Base-by-base conservation (phyloP, 2,797 vertebrate species). In the Nannoperca obscura region DNA sequence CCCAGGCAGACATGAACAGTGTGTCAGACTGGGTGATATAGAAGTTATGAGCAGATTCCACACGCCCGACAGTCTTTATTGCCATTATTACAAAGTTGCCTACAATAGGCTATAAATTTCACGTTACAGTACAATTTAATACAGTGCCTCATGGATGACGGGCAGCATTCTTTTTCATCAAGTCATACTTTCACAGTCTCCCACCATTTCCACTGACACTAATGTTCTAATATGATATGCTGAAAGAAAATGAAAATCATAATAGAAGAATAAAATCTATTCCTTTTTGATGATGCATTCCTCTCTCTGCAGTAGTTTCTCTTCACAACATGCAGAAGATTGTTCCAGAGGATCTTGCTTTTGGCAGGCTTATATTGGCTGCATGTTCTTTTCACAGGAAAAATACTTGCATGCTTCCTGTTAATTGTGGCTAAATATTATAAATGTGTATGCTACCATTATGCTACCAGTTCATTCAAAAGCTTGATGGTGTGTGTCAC, bases 101-200 rank as follows among this genome's bases (percentile, higher is more conserved):
- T 1, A 82, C 75, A 78, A 88, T 64, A 63, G 73, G 74, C 84
- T 71, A 38, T 86, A 81, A 90, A 89, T 90, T 85, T 83, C 78
- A 87, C n/a, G 24, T 82, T 89, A 67, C 70, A 36, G 74, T 71
- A 46, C 72, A 70, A 42, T 86, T 84, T 72, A 86, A 86, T 82
- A 74, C 76, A 78, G 72, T 19, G 53, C 34, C 55, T 32, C 54
- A 15, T 49, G 49, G 78, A 82, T 86, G 85, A 84, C 76, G 78
- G 76, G 62, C 78, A 22, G 69, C 80, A 59, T 88, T 88, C 78
- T 76, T 87, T 80, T 92, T 90, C 77, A 86, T 87, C 70, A 81
- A 19, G 87, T 85, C 84, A 32, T 40, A 38, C 61, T 73, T 71
- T 77, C 66, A 52, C 76, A 76, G 77, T 61, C 78, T 81, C 73